Base-by-base conservation (phyloP, 1,140 invertebrate species). In the Stegodyphus dumicola region DNA sequence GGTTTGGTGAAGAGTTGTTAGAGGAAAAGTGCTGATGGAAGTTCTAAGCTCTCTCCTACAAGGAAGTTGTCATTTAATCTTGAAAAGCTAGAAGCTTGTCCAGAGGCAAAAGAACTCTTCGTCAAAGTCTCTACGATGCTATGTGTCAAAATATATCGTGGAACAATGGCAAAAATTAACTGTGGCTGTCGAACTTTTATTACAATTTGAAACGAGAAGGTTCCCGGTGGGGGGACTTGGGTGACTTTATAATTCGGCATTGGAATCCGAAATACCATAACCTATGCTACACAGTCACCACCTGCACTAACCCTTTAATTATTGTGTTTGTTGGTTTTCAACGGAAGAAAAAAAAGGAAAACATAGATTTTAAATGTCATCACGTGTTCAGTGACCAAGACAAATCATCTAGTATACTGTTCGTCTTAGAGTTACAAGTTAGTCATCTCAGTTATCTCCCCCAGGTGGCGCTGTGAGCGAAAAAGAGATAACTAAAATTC, bases 341-440 rank as follows among this genome's bases (percentile, higher is more conserved):
- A 74, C 76, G 7, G 65, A 69, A 70, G n/a, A 64, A 51, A 15
- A 48, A 75, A 83, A 75, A n/a, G 60, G 64, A 74, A 85, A 86
- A 86, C 67, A 71, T 86, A 86, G 84, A 77, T 86, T 78, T 86
- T 86, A 86, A 85, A 86, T 71, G 84, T 77, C 74, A 76, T 69
- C 81, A 84, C 81, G 65, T 76, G 66, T 64, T 77, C 67, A 70
- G 84, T 86, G 76, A 73, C 11, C 67, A 78, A 70, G 83, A 85
- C 83, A 85, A 86, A 86, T 86, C 84, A 86, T 71, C 84, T 78
- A 86, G 76, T 64, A 66, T 78, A 86, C 53, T 77, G 54, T 85
- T 77, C 67, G 74, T 77, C 83, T 74, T 77, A 85, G 83, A 78
- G 48, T 71, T 77, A 52, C 65, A 56, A 86, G 54, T 49, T 71